Evolutionary conservation across 2,113 vertebrate species (phyloP), one percentile per base, ranked within the genome.

Genomic region (Picathartes gymnocephalus): DNA sequence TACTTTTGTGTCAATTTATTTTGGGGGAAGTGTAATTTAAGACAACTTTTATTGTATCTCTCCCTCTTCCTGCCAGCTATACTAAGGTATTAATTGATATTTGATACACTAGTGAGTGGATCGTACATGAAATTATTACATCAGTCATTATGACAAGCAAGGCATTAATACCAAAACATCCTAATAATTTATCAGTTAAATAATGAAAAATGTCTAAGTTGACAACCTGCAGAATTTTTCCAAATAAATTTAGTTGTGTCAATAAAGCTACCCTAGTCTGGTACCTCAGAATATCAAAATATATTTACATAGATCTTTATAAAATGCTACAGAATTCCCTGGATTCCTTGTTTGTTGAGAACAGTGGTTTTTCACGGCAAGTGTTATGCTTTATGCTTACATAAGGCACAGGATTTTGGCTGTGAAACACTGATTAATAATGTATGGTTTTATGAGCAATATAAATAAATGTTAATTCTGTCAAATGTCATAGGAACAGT

Each of bases 361-460:
- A 57, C 19, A 51, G 44, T 5, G 4, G 5, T 51, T 87, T 78
- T 57, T 80, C 28, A 40, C 77, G 44, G 45, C n/a, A 69, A 88
- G 14, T 39, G 35, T 78, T 86, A 56, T 1, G 13, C 25, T 90
- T 88, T 35, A 17, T 12, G 54, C 21, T 74, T 92, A 81, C 21
- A 12, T 48, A 79, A 92, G 69, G 57, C 62, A 74, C 15, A 48
- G 68, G 21, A 74, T 69, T 93, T 86, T 79, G 66, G 24, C 81
- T 92, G n/a, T 61, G 33, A 72, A 82, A 91, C 89, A 37, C 48
- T 88, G 61, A 91, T 95, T 86, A 92, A 94, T 95, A 90, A 86
- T 89, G 15, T 58, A n/a, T 82, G 62, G 31, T 60, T 79, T 91
- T 78, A 64, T 74, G 24, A 93, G 44, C 60, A 80, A 24, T 50